These are phyloP conservation scores for Neosilurus hyrtlii DNA, from an alignment of 2,797 vertebrate species.

Conservation along the genomic window DNA sequence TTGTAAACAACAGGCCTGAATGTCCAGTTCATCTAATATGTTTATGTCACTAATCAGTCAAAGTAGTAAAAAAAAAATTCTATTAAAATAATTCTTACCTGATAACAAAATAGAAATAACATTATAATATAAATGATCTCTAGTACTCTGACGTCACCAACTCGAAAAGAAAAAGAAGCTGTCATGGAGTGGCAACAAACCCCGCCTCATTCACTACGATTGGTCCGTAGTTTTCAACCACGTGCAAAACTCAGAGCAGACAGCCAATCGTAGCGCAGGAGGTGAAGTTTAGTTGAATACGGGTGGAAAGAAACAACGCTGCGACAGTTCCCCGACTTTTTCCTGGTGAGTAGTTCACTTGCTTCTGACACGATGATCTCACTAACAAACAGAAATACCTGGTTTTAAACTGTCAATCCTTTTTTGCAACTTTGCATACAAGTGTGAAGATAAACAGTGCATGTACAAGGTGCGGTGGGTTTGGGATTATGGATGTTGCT, in stretches of 20 bases:
- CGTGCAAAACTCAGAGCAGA: not conserved
- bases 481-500: constrained; percentile 15
- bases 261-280: constrained; percentile 17
- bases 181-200: not conserved
- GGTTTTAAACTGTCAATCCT: not conserved
- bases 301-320: constrained; percentile 47
- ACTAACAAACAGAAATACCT: not conserved
- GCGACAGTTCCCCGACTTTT: constrained; percentile 52
- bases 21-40: not conserved
- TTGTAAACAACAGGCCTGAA: not conserved
- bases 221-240: constrained; percentile 5
- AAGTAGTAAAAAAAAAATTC: not conserved
- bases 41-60: not conserved
- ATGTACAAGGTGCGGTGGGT: not conserved
- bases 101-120: not conserved
- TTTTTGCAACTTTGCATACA: not conserved
- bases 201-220: not conserved
- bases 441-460: not conserved
- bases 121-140: not conserved
- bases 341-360: constrained; percentile 34
- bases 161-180: not conserved
- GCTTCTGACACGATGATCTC: not conserved
- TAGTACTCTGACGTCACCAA: not conserved
- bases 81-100: not conserved
- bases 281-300: constrained; percentile 17